Percentiles rank a stretch among this genome's conserved stretches.
Evolutionary conservation across 2,888 invertebrate genomes (phyloP).

Genomic region (Archips crataeganus): DNA sequence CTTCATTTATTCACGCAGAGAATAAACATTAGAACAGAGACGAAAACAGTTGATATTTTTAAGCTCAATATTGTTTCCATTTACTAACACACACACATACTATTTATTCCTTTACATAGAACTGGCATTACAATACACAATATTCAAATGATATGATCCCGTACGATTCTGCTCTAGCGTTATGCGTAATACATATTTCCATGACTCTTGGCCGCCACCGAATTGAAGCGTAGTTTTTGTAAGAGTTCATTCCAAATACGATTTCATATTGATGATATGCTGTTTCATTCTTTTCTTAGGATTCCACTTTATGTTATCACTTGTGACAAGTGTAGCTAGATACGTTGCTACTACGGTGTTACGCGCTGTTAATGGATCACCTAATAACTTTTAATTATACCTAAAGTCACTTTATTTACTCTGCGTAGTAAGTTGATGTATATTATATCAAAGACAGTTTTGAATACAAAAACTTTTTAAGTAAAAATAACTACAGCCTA

Average conservation of each 20-base stretch:
- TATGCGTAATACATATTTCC: slow-evolving; percentile 19
- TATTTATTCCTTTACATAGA: slow-evolving; percentile 8
- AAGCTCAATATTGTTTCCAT: too few relatives aligned
- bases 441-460: too few relatives aligned
- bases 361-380: too few relatives aligned
- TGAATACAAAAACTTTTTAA: too few relatives aligned
- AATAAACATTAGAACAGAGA: background rate
- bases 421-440: too few relatives aligned
- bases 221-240: slow-evolving; percentile 15
- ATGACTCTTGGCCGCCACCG: slow-evolving; percentile 15
- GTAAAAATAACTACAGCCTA: too few relatives aligned
- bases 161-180: slow-evolving; percentile 18
- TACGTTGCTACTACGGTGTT: too few relatives aligned
- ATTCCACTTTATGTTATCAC: background rate
- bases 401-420: too few relatives aligned
- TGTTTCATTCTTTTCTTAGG: background rate
- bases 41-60: background rate
- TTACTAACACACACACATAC: background rate
- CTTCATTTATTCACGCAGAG: background rate
- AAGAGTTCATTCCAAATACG: slow-evolving; percentile 12
- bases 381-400: too few relatives aligned
- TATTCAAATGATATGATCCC: slow-evolving; percentile 36
- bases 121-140: slow-evolving; percentile 16
- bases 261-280: slow-evolving; percentile 28
- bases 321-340: background rate